Evolutionary conservation across 2,113 vertebrate species (phyloP).

Genomic region (Serinus canaria): DNA sequence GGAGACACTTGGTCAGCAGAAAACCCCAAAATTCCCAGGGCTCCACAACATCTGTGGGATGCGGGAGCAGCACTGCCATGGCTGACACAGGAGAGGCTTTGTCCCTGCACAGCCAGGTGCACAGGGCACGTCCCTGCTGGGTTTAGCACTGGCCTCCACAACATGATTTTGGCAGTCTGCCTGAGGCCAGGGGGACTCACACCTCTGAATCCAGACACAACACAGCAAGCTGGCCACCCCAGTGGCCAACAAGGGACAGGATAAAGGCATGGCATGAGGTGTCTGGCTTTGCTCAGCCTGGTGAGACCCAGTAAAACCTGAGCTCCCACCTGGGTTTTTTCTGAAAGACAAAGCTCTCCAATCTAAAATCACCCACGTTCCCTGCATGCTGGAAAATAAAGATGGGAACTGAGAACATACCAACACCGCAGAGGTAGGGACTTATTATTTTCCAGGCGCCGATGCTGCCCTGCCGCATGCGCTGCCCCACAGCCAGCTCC

Average conservation of each 20-base stretch:
- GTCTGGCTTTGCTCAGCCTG: background rate
- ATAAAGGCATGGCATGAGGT: background rate
- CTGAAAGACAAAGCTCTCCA: background rate
- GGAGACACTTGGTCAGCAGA: background rate
- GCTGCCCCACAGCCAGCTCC: slow-evolving; percentile 91
- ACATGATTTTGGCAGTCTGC: background rate
- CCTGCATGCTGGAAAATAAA: background rate
- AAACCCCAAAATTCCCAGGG: background rate
- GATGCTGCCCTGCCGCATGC: slow-evolving; percentile 89
- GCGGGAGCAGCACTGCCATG: background rate
- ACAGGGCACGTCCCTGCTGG: background rate
- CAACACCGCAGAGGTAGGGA: slow-evolving; percentile 88
- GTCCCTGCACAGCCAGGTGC: background rate
- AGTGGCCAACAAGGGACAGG: accelerated
- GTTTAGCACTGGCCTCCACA: background rate
- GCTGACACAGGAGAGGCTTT: background rate
- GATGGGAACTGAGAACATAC: slow-evolving; percentile 66
- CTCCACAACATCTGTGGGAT: accelerated
- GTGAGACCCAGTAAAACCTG: background rate
- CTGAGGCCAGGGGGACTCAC: background rate
- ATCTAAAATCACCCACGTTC: background rate
- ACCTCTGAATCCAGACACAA: too few relatives aligned
- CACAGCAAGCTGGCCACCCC: background rate
- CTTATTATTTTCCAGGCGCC: slow-evolving; percentile 87
- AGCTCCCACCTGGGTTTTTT: background rate